Evolutionary conservation across 2,797 vertebrate species (phyloP).

Genomic region (Erithacus rubecula): DNA sequence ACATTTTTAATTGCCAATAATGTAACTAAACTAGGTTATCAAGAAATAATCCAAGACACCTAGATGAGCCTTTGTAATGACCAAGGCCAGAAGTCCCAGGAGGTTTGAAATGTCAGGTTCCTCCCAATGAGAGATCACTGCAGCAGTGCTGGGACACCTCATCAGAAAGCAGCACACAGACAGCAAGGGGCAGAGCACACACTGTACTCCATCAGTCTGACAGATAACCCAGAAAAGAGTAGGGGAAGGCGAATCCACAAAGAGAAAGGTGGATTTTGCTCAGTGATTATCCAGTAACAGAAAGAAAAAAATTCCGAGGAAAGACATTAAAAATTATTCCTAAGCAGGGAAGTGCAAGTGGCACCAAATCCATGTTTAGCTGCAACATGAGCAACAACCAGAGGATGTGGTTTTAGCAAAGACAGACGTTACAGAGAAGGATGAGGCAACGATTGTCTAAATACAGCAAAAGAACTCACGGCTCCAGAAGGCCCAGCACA

Average conservation of each 20-base stretch:
- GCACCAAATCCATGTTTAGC: constrained; percentile 32
- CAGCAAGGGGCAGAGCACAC: background rate
- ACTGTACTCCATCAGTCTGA: background rate
- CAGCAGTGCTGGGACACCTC: background rate
- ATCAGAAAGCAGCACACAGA: background rate
- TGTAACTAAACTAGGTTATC: background rate
- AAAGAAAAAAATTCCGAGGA: background rate
- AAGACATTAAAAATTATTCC: background rate
- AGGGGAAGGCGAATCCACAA: background rate
- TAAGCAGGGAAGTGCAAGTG: background rate
- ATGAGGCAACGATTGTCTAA: constrained; percentile 41
- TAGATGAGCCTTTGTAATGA: background rate
- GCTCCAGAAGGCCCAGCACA: background rate
- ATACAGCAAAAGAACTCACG: background rate
- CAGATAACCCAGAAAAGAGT: background rate
- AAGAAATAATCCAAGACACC: background rate
- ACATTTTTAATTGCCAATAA: background rate
- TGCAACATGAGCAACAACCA: constrained; percentile 11
- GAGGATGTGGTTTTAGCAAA: constrained; percentile 63
- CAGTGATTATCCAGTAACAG: background rate
- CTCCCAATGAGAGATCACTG: accelerated
- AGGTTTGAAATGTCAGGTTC: background rate
- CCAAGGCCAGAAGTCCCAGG: background rate
- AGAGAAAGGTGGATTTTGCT: background rate
- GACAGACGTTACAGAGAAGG: constrained; percentile 22